Percentiles rank a stretch among this genome's conserved stretches.
Conservation (phyloP, 2,113 vertebrate species). For the Tricholaema leucomelas region DNA sequence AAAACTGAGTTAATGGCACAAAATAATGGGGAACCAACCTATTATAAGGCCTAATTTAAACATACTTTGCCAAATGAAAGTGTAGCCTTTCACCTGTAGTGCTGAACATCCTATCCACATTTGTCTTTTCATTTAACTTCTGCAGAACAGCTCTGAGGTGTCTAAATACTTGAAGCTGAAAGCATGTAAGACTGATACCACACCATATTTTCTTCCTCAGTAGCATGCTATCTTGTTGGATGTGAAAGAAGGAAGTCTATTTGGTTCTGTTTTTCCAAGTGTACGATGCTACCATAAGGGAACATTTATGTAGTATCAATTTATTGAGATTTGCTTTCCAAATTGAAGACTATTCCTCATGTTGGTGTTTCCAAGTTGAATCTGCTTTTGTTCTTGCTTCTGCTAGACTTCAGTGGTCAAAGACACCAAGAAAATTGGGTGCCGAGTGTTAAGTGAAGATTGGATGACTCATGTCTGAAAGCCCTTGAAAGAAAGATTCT, state of each 20-base stretch:
- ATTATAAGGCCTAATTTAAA: slow-evolving; percentile 77
- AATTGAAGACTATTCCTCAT: background rate
- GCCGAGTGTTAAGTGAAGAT: background rate
- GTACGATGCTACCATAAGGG: background rate
- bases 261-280: background rate
- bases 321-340: background rate
- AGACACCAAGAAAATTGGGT: background rate
- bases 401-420: background rate
- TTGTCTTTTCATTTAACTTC: slow-evolving; percentile 73
- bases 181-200: slow-evolving; percentile 1
- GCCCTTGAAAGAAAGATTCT: background rate
- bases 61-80: slow-evolving; percentile 75
- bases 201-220: background rate
- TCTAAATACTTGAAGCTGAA: slow-evolving; percentile 50
- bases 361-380: background rate
- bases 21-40: slow-evolving; percentile 79
- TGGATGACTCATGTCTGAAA: background rate
- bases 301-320: background rate
- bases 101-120: slow-evolving; percentile 29
- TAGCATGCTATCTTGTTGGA: background rate
- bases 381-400: background rate
- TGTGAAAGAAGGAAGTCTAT: background rate
- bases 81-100: slow-evolving; percentile 76
- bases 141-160: slow-evolving; percentile 4
- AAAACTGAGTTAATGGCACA: slow-evolving; percentile 73